Conservation (phyloP, 2,113 vertebrate genomes). For the Atherinomorus stipes region DNA sequence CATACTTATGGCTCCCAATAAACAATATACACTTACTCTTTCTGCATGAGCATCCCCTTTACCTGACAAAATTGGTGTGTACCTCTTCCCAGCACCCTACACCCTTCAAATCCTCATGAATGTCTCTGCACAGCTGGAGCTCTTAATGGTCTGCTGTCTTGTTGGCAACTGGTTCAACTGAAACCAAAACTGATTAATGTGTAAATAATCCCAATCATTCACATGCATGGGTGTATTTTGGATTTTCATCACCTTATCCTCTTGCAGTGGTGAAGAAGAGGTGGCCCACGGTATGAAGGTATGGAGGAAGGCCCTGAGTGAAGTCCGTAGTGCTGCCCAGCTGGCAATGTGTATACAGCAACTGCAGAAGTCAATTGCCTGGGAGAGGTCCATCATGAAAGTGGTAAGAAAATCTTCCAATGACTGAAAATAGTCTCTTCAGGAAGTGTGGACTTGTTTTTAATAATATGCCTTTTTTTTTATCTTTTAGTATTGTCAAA, state of each 20-base stretch:
- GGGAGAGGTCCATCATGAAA: constrained; percentile 99
- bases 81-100: constrained; percentile 42
- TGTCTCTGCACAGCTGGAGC: constrained; percentile 71
- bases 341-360: constrained; percentile 98
- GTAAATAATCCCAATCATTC: constrained; percentile 15
- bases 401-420: constrained; percentile 86
- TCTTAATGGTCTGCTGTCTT: constrained; percentile 64
- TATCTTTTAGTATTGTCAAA: constrained; percentile 94
- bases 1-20: constrained; percentile 55
- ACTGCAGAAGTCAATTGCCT: constrained; percentile 98
- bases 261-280: constrained; percentile 93
- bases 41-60: constrained; percentile 69
- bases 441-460: not conserved
- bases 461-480: constrained; percentile 46
- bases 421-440: not conserved
- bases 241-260: constrained; percentile 55
- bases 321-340: constrained; percentile 95
- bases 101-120: constrained; percentile 56
- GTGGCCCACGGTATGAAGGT: constrained; percentile 97
- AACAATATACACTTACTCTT: constrained; percentile 56
- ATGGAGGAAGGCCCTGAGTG: constrained; percentile 94
- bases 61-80: constrained; percentile 63
- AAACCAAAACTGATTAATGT: constrained; percentile 25
- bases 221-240: not conserved
- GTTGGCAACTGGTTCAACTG: constrained; percentile 54